A percentile compares a stretch with the other conserved stretches of the same genome.
These are phyloP conservation scores for Autographa pulchrina DNA, from an alignment of 2,888 invertebrate genomes.

Conservation along the genomic window DNA sequence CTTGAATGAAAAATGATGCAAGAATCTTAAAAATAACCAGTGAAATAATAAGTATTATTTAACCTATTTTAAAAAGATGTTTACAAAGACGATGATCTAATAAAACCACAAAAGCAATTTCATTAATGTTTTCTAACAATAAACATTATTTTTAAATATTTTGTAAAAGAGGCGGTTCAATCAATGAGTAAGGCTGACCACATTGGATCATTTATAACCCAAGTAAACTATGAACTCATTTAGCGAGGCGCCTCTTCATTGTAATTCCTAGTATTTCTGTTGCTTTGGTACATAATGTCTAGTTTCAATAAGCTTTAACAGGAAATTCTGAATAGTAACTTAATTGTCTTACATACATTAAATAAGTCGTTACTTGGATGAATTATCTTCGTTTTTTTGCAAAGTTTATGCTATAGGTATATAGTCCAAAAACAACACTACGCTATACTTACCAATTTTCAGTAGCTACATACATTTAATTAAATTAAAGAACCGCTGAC, in stretches of 20 bases:
- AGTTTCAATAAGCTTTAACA: background rate
- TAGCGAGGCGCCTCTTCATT: conserved; percentile 27
- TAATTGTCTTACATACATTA: too few species aligned
- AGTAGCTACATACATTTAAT: too few species aligned
- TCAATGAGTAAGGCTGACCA: conserved; percentile 32
- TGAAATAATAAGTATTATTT: conserved; percentile 7
- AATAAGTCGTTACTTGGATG: too few species aligned
- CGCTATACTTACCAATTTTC: too few species aligned
- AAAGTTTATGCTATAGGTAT: too few species aligned
- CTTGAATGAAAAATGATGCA: background rate
- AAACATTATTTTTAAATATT: conserved; percentile 15
- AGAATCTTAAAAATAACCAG: conserved; percentile 17
- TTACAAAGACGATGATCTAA: conserved; percentile 10
- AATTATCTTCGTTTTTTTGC: too few species aligned
- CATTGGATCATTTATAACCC: conserved; percentile 33
- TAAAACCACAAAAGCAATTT: conserved; percentile 50
- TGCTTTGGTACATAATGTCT: background rate
- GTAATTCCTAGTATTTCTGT: conserved; percentile 4
- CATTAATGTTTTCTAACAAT: conserved; percentile 47
- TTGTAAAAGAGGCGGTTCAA: conserved; percentile 16
- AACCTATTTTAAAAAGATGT: conserved; percentile 9
- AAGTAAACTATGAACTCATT: conserved; percentile 48
- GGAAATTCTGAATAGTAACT: too few species aligned
- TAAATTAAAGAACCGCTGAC: too few species aligned
- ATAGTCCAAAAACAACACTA: too few species aligned